Evolutionary conservation across 1,140 invertebrate genomes (phyloP), one percentile per base, ranked within the genome.

Genomic region (Zophobas atratus): DNA sequence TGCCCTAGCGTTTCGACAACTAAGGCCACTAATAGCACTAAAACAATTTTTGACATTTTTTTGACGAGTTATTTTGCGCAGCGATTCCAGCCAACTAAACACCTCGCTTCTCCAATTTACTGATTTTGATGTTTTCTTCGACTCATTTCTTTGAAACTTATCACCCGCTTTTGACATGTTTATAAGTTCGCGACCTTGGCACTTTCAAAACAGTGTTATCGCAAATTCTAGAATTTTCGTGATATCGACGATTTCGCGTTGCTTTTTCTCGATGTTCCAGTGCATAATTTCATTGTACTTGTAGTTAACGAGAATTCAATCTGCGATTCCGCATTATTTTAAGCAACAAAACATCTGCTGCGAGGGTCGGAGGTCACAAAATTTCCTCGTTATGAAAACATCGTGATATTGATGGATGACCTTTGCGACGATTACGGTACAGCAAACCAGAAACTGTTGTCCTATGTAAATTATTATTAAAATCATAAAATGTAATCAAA

Each of bases 21-120:
- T 8, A 56, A 8, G 1, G 32, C 49, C 5, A 73, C 20, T 43
- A 73, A 38, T 6, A 73, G 2, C n/a, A 53, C 39, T 41, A 73
- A 55, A 53, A 73, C 4, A 73, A 39, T 73, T 73, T 73, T 73
- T 33, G 39, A 39, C 71, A 73, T 73, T 73, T 73, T 73, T 36
- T 70, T 1, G 4, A 51, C 36, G 6, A 1, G 33, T 43, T 6
- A 34, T 41, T 43, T 51, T 51, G 49, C 6, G 1, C 6, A 67
- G 2, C 33, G 32, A 43, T 20, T 67, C 5, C 5, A 32, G 60
- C n/a, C 60, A 43, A 46, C 60, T 67, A 36, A 67, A 41, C 20
- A 60, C 56, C 8, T 8, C 43, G 43, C 0, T 0, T 46, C 43
- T 3, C 43, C 3, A 46, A 4, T 46, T 46, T 3, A 4, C 43